Base-by-base conservation (phyloP, 2,888 invertebrate species). In the Erebia palarica region DNA sequence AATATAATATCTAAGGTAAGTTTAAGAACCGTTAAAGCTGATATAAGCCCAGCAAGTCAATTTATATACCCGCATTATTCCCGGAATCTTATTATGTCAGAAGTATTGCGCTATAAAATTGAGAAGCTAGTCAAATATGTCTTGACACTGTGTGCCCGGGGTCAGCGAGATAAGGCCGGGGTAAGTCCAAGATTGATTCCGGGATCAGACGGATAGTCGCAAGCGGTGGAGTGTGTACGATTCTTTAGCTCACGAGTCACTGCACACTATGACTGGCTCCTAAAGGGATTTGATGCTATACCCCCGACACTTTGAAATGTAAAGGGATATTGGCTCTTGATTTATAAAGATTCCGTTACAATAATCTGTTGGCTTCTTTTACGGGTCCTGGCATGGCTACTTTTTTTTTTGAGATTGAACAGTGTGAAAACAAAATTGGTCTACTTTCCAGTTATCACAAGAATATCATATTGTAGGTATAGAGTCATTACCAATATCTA, bases 141-240 rank as follows among this genome's bases (percentile, higher is more conserved):
- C 84, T 85, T 86, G 89, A 87, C 86, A 86, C 83, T 84, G 84
- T 82, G 82, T 79, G 83, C 79, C 82, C 85, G 84, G 89, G 91
- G 91, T 91, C 90, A 90, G 85, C 76, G 77, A 92, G 92, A 92
- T 92, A 92, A 90, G 88, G 83, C 82, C 75, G 79, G 77, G 81
- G 81, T 89, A 89, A 91, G 84, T 86, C 89, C 81, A 81, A 89
- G 92, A 92, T 92, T 92, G 92, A 92, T 93, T 89, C 91, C 86
- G 83, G 91, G 92, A 90, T 92, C 89, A 90, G 79, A 58, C 83
- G 85, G 86, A 83, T 84, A 84, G 83, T 80, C 77, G 84, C 80
- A 79, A 74, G 79, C 87, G 84, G 83, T 87, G 86, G 77, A 88
- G 89, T 91, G 91, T 86, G 81, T 80, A 82, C 86, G 84, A 91